phyloP scores from a whole-genome alignment of 2,797 vertebrate genomes.

The Salmo trutta region DNA sequence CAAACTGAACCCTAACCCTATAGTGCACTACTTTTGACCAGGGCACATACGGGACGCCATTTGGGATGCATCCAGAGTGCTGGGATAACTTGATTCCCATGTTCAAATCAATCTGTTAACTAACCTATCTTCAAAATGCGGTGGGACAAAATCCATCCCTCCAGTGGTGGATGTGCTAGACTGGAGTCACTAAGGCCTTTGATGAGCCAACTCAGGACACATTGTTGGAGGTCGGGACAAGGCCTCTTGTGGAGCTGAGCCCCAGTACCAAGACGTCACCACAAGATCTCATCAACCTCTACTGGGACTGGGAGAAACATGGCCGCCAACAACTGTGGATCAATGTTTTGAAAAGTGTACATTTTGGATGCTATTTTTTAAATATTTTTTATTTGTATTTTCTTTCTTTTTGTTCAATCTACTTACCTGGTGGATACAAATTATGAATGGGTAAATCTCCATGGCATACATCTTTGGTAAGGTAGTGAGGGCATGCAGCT shows the following conservation, averaged over 20 bases:
- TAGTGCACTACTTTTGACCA: background rate
- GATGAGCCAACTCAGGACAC: background rate
- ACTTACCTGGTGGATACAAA: too few relatives aligned
- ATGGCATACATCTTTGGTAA: too few relatives aligned
- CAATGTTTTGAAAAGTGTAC: too few relatives aligned
- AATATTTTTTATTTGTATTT: too few relatives aligned
- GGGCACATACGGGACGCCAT: background rate
- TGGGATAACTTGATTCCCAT: background rate
- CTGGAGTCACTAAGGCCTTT: background rate
- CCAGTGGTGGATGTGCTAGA: too few relatives aligned
- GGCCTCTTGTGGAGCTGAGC: background rate
- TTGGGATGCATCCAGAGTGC: background rate
- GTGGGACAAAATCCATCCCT: too few relatives aligned
- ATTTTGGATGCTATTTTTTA: too few relatives aligned
- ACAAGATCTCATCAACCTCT: background rate
- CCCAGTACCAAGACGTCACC: background rate
- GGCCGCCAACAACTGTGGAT: too few relatives aligned
- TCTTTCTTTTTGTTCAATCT: too few relatives aligned
- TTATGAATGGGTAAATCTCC: too few relatives aligned
- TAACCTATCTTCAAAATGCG: background rate
- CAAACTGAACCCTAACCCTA: background rate
- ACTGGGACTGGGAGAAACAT: background rate
- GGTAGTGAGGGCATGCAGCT: too few relatives aligned
- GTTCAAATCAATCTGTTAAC: background rate
- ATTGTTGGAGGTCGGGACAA: background rate